Evolutionary conservation across 1,140 invertebrate genomes (phyloP), one percentile per base, ranked within the genome.

Genomic region (Mercenaria mercenaria): DNA sequence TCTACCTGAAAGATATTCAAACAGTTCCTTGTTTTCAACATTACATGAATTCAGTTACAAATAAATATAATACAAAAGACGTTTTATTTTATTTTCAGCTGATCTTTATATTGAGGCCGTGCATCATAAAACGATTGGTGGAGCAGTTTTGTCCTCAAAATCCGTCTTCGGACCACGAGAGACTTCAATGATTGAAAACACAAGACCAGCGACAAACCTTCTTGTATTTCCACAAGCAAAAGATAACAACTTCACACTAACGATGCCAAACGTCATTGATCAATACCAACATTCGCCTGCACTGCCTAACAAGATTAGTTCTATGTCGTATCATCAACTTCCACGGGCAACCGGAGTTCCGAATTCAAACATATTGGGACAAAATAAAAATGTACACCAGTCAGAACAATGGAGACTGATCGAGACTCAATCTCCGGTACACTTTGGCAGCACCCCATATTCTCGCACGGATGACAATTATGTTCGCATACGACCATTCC

Each of bases 91-190:
- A n/a, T n/a, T 86, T 86, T 29, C 50, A 86, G 84, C 84, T 4
- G 84, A 86, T 39, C 29, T 86, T 0, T 43, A 77, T 23, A 86
- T 86, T 52, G 84, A 86, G 29, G 69, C 84, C 0, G 41, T 86
- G 84, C 84, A 43, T 32, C 84, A 86, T 26, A 77, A 77, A 26
- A 18, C 77, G 34, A 59, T 32, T 1, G 84, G 84, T 2, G 13
- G 15, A 4, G 37, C 52, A 8, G 41, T 13, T 15, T 4, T 67
- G 18, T 69, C 61, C 0, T 61, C 34, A 13, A n/a, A 34, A 2
- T 43, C 52, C 4, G 0, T 69, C 0, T 29, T 18, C 1, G 59
- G 59, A 32, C 81, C 81, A 11, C 59, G 81, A 4, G 81, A 83
- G 41, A 83, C 81, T 3, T 67, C 81, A 15, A 83, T 83, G 26